Percentiles rank a stretch among this genome's conserved stretches.
These are phyloP conservation scores for Strix uralensis DNA, from an alignment of 2,113 vertebrate species.

Conservation along the genomic window DNA sequence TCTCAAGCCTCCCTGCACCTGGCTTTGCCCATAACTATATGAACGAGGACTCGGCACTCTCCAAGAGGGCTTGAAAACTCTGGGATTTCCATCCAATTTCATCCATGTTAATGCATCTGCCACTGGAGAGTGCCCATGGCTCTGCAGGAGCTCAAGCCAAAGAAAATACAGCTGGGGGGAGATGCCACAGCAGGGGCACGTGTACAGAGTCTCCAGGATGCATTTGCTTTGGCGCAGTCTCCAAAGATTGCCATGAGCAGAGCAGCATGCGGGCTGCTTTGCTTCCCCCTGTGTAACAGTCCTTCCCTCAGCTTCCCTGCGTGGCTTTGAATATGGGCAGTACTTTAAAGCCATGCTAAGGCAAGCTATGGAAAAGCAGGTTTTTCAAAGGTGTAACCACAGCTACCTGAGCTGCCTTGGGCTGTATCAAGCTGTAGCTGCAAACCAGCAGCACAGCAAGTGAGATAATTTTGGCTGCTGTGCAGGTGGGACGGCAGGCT, in stretches of 20 bases:
- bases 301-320: background rate
- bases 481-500: background rate
- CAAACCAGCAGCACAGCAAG: background rate
- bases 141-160: background rate
- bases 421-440: background rate
- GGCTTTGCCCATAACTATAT: background rate
- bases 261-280: background rate
- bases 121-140: background rate
- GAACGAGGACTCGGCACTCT: background rate
- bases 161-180: slow-evolving; percentile 14
- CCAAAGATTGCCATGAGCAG: background rate
- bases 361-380: background rate
- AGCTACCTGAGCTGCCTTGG: background rate
- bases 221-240: slow-evolving; percentile 21
- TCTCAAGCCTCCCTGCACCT: background rate
- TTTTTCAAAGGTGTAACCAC: background rate
- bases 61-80: background rate
- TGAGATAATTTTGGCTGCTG: background rate
- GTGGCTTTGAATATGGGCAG: fast-evolving
- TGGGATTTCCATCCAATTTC: background rate
- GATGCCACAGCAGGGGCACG: slow-evolving; percentile 47
- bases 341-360: background rate
- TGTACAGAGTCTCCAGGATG: background rate
- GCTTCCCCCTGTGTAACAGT: background rate
- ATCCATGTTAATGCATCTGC: background rate